Evolutionary conservation across 2,888 invertebrate species (phyloP), one percentile per base, ranked within the genome.

Genomic region (Pachliopta kotzebuea): DNA sequence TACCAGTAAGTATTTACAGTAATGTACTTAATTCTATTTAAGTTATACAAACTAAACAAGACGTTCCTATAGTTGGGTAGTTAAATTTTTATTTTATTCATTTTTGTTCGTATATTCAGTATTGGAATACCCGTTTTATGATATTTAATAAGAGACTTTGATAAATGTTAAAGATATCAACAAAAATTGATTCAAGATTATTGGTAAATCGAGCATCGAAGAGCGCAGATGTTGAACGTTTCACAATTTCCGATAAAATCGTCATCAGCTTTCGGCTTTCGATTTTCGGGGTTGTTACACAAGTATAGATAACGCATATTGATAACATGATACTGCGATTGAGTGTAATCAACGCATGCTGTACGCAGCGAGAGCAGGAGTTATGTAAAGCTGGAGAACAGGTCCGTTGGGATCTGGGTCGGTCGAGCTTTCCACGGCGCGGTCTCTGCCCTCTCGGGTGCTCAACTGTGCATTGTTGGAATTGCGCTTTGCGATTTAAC

Each of bases 371-470:
- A 73, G 71, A 68, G 69, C 66, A 71, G 50, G 29, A 31, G 56
- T 79, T 79, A 78, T 76, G 77, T 78, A 78, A 79, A 75, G 68
- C 63, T 60, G 70, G 68, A 11, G 74, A 78, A 75, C 75, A 75
- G 77, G 77, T 74, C 71, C 64, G 64, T 37, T 60, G 60, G 70
- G 74, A 70, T 80, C 79, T 86, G 83, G 87, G 87, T 85, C 87
- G 86, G 76, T 18, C 72, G 68, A 72, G 72, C 73, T 88, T 86
- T 87, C 85, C 83, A 81, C 70, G 70, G 71, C 72, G 54, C 63
- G 76, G 79, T 77, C 77, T 71, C 73, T 80, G 80, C 78, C 78
- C 78, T 65, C 77, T 58, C 54, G 29, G 45, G 21, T 59, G 58
- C 49, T 59, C 56, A 58, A 49, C 60, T 60, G 49, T 49, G 53